These are phyloP conservation scores for Tridacna crocea DNA, from an alignment of 2,888 invertebrate genomes.

Conservation along the genomic window DNA sequence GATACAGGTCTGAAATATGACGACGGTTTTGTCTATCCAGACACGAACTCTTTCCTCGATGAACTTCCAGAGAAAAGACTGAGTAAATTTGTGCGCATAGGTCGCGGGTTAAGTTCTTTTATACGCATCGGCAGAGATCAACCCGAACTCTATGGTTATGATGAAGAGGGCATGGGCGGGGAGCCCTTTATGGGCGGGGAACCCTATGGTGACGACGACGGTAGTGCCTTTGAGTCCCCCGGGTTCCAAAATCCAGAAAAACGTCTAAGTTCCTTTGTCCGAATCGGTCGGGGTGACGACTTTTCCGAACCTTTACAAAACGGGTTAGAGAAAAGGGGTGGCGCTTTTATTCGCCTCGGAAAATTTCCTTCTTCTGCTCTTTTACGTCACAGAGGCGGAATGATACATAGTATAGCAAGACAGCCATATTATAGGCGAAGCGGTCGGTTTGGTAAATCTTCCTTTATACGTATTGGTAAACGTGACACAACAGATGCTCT, in stretches of 20 bases:
- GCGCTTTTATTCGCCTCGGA: conserved; percentile 67
- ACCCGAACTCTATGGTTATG: conserved; percentile 25
- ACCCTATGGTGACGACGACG: not conserved
- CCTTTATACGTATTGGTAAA: conserved; percentile 69
- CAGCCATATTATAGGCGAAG: conserved; percentile 59
- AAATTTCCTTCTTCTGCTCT: conserved; percentile 66
- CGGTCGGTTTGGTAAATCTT: conserved; percentile 64
- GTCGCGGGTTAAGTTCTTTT: conserved; percentile 62
- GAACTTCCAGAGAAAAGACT: conserved; percentile 44
- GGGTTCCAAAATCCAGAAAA: conserved; percentile 15
- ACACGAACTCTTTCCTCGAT: conserved; percentile 2
- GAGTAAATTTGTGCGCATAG: conserved; percentile 62
- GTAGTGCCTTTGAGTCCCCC: conserved; percentile 10
- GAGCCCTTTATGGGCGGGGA: conserved; percentile 2
- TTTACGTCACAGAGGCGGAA: conserved; percentile 50
- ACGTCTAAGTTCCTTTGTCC: conserved; percentile 37
- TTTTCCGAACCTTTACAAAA: not conserved
- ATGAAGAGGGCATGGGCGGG: conserved; percentile 21
- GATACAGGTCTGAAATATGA: conserved; percentile 7
- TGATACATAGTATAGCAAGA: conserved; percentile 45
- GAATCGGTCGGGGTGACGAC: conserved; percentile 29
- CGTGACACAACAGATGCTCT: conserved; percentile 57
- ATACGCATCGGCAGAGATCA: conserved; percentile 61
- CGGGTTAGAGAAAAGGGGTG: conserved; percentile 36
- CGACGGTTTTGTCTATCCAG: conserved; percentile 13